Base-by-base conservation (phyloP, 2,113 vertebrate species). In the Lethenteron reissneri region DNA sequence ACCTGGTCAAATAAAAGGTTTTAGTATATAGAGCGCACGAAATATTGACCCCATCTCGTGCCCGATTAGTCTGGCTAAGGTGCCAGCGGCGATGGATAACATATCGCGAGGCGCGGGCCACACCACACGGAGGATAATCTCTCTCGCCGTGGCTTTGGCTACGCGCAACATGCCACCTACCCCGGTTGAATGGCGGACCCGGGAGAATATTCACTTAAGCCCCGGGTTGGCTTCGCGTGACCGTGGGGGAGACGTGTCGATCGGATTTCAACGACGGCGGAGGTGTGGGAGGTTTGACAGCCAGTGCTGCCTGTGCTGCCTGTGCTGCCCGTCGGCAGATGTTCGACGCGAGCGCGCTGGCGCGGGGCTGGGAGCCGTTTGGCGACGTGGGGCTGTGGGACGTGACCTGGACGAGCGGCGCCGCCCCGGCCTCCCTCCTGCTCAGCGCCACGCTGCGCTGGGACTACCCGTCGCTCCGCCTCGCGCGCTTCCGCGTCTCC, bases 381-480 rank as follows among this genome's bases (percentile, higher is more conserved):
- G 73, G 71, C 19, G 15, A 60, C 0, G 8, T 82, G 70, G 9
- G 2, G 0, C 69, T 81, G 8, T 78, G 81, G 0, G 78, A 80
- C 11, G 56, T 82, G 19, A 73, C 74, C 59, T 86, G 85, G 85
- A 77, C 72, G 57, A 75, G 8, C 1, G 72, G 58, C 0, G 4
- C 74, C 0, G 10, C 8, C 1, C n/a, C 25, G 0, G 14, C 58
- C 1, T 57, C 58, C 70, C 81, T 86, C 21, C 77, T 8, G 0
- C 80, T 86, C 75, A 82, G 81, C 75, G 77, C 83, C 41, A 92
- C 87, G 0, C 79, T 95, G 64, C 83, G 76, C 75, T 97, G 92
- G 92, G 57, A 76, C 15, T 86, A 81, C 74, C 81, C 76, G 0
- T 68, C 75, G 0, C 56, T 73, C 12, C 77, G 72, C 0, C 79